Evolutionary conservation across 2,888 invertebrate species (phyloP), one percentile per base, ranked within the genome.

Genomic region (Minunthozetes semirufus): DNA sequence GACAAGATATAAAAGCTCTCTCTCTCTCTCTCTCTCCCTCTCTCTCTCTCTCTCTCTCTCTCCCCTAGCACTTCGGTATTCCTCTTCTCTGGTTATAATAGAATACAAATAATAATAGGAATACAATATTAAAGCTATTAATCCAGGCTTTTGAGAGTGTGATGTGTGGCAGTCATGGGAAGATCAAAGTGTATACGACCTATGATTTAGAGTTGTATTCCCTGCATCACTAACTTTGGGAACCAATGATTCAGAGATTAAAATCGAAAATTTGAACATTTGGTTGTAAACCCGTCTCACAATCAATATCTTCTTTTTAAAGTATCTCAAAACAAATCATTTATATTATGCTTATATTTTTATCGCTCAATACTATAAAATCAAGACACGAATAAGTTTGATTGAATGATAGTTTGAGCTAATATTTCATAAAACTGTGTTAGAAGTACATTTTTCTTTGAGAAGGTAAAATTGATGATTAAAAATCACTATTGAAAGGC

Each of bases 1-100:
- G 66, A 38, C 66, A 66, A 66, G 38, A 66, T 66, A 66, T 38
- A 66, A 66, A 66, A 66, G 38, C 33, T 42, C 42, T 68, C 68
- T 68, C 68, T 68, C 68, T 42, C 42, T 42, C 42, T 42, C 42
- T 42, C 42, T 68, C 68, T 68, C 68, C 46, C 68, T 68, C 68
- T 68, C 63, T 63, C 63, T 63, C 63, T 63, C 63, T 38, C 63
- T 63, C 63, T 38, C 63, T 61, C 61, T 61, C 61, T 29, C 61
- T 61, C 61, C 29, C 61, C 9, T 29, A 9, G 8, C 5, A 2
- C 9, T 15, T 59, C 22, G 15, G 11, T 63, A 9, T 63, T 27
- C 13, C 63, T 27, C 27, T 29, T n/a, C n/a, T 27, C 15, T 11
- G 27, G 17, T 29, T n/a, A 27, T 59, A 27, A 15, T 25, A 59